Evolutionary conservation across 2,888 invertebrate species (phyloP).

Genomic region (Hemicrepidius hirtus): DNA sequence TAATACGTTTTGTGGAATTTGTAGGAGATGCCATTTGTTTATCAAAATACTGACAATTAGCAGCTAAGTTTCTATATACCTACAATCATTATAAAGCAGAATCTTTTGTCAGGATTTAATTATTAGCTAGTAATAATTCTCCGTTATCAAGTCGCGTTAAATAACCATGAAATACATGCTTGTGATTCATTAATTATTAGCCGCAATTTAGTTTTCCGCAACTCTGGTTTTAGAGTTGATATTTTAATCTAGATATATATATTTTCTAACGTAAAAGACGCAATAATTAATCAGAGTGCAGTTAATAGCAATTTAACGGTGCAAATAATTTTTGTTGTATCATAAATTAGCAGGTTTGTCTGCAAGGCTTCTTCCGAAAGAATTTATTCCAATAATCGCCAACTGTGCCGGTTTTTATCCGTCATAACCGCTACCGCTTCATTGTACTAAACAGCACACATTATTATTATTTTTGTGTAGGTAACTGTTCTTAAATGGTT

Average conservation of each 20-base stretch:
- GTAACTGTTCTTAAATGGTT: constrained; percentile 34
- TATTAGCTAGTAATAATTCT: constrained; percentile 2
- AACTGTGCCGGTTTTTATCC: constrained; percentile 51
- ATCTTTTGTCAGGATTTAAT: too few species aligned
- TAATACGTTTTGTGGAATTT: too few species aligned
- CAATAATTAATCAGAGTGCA: constrained; percentile 22
- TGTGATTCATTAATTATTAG: constrained; percentile 6
- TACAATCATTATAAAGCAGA: too few species aligned
- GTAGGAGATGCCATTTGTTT: too few species aligned
- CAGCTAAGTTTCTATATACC: too few species aligned
- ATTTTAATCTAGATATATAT: constrained; percentile 9
- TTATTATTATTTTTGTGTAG: constrained; percentile 28
- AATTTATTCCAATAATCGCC: constrained; percentile 54
- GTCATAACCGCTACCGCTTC: constrained; percentile 46
- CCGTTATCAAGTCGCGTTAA: constrained; percentile 15
- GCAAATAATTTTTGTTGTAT: constrained; percentile 35
- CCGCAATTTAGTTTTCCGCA: constrained; percentile 14
- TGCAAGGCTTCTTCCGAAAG: constrained; percentile 42
- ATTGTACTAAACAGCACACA: constrained; percentile 42
- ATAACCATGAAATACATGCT: background rate
- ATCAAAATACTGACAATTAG: too few species aligned
- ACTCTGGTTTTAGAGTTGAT: constrained; percentile 8
- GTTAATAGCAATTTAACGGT: constrained; percentile 36
- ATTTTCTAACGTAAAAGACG: constrained; percentile 10
- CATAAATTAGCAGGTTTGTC: constrained; percentile 47